phyloP scores from a whole-genome alignment of 2,797 vertebrate species.

The Mareca strepera region DNA sequence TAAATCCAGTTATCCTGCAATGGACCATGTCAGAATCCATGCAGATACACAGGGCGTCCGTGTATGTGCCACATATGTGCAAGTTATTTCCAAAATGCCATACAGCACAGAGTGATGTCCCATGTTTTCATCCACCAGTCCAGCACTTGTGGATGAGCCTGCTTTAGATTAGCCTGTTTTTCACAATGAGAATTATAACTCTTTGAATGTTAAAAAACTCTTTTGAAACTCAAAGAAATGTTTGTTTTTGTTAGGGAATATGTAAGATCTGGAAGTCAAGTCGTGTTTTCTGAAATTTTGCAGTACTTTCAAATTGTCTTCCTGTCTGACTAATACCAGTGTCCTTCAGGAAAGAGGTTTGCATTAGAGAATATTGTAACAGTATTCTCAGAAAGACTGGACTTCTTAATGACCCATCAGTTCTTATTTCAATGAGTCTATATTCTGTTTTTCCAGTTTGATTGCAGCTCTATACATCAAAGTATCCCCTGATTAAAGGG shows the following conservation, averaged over 20 bases:
- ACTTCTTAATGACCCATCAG: neutral
- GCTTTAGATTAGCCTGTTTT: neutral
- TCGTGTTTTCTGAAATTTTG: neutral
- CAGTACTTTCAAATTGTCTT: neutral
- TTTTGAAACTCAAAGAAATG: neutral
- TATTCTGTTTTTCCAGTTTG: neutral
- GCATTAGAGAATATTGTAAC: neutral
- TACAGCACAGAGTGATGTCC: neutral
- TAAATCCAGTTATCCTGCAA: neutral
- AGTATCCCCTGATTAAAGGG: neutral
- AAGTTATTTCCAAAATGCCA: neutral
- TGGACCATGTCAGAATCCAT: neutral
- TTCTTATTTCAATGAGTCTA: neutral
- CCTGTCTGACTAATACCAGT: neutral
- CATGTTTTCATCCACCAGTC: neutral
- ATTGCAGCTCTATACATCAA: neutral
- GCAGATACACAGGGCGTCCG: neutral
- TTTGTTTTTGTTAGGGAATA: neutral
- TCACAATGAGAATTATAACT: neutral
- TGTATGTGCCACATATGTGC: neutral
- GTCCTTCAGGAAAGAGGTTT: neutral
- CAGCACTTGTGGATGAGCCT: fast-evolving
- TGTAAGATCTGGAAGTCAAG: neutral
- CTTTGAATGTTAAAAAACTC: neutral
- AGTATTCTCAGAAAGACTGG: neutral